Evolutionary conservation across 2,797 vertebrate genomes (phyloP).

Genomic region (Sus cebifrons): DNA sequence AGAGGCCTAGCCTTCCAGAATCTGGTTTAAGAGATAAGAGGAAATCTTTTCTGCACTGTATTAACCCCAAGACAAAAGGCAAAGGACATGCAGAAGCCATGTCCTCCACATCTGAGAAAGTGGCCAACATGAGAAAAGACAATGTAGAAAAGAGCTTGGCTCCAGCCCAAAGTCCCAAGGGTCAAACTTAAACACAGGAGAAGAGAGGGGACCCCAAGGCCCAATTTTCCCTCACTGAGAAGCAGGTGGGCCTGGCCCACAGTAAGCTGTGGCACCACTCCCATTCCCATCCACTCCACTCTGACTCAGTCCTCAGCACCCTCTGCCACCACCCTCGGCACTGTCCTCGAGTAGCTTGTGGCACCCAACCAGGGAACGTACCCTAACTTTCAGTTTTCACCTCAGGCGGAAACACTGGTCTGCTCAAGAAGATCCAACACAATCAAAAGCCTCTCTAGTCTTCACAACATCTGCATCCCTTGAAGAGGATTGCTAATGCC

Average conservation of each 20-base stretch:
- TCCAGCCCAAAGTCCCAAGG: constrained; percentile 1
- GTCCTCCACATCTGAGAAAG: not conserved
- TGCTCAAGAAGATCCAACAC: not conserved
- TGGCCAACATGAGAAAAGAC: constrained; percentile 25
- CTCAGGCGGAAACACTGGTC: not conserved
- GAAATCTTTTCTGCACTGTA: constrained; percentile 51
- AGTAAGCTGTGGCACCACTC: not conserved
- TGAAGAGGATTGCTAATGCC: not conserved
- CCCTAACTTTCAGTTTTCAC: not conserved
- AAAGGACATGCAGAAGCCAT: not conserved
- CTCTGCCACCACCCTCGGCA: constrained; percentile 15
- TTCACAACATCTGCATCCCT: not conserved
- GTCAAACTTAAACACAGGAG: not conserved
- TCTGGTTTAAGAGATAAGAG: constrained; percentile 62
- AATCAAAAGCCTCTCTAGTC: not conserved
- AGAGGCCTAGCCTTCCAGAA: constrained; percentile 39
- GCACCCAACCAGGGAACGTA: not conserved
- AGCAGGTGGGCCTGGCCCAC: not conserved
- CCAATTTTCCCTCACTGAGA: not conserved
- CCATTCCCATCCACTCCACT: not conserved
- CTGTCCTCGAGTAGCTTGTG: not conserved
- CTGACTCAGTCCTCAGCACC: not conserved
- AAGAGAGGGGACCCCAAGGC: not conserved
- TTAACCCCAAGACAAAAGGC: constrained; percentile 61
- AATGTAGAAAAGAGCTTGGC: not conserved